phyloP scores from a whole-genome alignment of 1,140 invertebrate species.

The Ostrea edulis region DNA sequence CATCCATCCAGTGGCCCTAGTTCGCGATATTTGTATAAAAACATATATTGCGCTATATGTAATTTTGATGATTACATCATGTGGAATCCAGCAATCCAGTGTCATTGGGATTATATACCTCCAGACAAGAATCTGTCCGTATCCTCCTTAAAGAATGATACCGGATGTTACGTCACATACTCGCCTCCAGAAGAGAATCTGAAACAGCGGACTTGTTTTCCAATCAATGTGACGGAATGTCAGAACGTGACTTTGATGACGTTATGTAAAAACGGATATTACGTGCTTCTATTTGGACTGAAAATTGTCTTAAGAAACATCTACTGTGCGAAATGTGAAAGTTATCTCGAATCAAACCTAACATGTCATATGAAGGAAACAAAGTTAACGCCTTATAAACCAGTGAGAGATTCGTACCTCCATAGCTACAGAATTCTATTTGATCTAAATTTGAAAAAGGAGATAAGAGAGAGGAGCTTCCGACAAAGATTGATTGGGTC shows the following conservation, averaged over 20 bases:
- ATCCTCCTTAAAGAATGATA: slow-evolving; percentile 27
- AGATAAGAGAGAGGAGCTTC: neutral
- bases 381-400: neutral
- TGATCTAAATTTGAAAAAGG: slow-evolving; percentile 31
- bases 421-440: slow-evolving; percentile 53
- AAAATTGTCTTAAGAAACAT: slow-evolving; percentile 42
- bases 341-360: slow-evolving; percentile 33
- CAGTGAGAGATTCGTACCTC: slow-evolving; percentile 36
- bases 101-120: slow-evolving; percentile 40
- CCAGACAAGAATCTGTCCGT: slow-evolving; percentile 39
- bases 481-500: neutral
- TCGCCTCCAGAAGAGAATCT: slow-evolving; percentile 15
- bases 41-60: slow-evolving; percentile 56
- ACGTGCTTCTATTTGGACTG: slow-evolving; percentile 37
- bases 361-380: slow-evolving; percentile 35
- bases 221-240: slow-evolving; percentile 3
- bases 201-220: slow-evolving; percentile 46
- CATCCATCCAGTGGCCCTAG: slow-evolving; percentile 36
- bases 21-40: slow-evolving; percentile 46
- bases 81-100: slow-evolving; percentile 44
- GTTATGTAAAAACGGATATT: neutral
- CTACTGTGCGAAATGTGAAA: slow-evolving; percentile 51
- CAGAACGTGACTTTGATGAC: neutral
- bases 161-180: slow-evolving; percentile 30
- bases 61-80: slow-evolving; percentile 40